Evolutionary conservation across 2,888 invertebrate genomes (phyloP).

Genomic region (Taenaris catops): DNA sequence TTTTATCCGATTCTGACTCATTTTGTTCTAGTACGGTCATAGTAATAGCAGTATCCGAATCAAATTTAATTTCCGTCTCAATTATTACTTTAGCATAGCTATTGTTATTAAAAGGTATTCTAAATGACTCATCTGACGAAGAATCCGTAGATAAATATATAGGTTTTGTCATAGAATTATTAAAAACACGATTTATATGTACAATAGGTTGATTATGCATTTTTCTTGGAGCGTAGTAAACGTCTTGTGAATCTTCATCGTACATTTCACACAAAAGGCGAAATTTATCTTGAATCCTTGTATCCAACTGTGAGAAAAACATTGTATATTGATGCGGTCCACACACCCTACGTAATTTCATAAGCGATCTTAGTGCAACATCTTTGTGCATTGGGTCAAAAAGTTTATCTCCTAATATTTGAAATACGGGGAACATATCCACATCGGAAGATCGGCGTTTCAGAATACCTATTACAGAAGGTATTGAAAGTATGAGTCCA

Average conservation of each 20-base stretch:
- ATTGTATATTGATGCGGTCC: conserved; percentile 83
- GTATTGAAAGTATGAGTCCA: conserved; percentile 83
- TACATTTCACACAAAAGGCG: conserved; percentile 59
- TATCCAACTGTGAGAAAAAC: conserved; percentile 63
- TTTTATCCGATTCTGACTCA: conserved; percentile 64
- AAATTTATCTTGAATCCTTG: conserved; percentile 74
- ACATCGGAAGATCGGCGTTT: conserved; percentile 64
- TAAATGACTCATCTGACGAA: conserved; percentile 82
- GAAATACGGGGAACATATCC: conserved; percentile 72
- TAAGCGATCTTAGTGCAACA: conserved; percentile 84
- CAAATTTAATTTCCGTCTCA: conserved; percentile 91
- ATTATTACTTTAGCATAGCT: conserved; percentile 85
- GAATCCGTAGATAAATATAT: conserved; percentile 58
- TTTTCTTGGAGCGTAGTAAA: conserved; percentile 65
- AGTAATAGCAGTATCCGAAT: conserved; percentile 89
- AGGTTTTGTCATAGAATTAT: conserved; percentile 42
- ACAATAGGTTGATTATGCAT: conserved; percentile 44
- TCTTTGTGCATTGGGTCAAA: conserved; percentile 81
- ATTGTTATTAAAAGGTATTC: conserved; percentile 52
- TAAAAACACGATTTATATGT: conserved; percentile 57
- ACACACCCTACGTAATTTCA: conserved; percentile 84
- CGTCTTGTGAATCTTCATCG: conserved; percentile 69
- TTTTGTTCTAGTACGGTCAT: conserved; percentile 91
- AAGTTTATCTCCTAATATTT: conserved; percentile 77
- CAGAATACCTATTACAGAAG: conserved; percentile 80